A percentile compares a stretch with the other conserved stretches of the same genome.
Conservation (phyloP, 2,888 invertebrate genomes). For the Cerastis leucographa region DNA sequence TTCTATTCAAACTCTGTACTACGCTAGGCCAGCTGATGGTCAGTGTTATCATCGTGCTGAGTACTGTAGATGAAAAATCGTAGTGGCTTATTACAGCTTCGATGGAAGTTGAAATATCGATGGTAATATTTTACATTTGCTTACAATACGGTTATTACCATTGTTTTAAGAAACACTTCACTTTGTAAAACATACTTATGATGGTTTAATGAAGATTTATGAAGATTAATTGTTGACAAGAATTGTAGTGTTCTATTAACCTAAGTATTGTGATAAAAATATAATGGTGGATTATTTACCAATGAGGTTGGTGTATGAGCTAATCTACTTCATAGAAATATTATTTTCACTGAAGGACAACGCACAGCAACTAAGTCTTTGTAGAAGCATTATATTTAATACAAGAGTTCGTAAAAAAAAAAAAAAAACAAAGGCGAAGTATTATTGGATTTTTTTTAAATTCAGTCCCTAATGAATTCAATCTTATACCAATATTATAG, state of each 20-base stretch:
- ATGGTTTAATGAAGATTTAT: not conserved
- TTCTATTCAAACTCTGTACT: not conserved
- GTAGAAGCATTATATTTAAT: not conserved
- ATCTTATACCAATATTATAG: no score
- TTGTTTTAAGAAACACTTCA: not conserved
- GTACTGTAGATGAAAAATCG: not conserved
- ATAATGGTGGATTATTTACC: not conserved
- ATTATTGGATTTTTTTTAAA: no score
- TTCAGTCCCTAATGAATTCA: no score
- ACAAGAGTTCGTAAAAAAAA: not conserved
- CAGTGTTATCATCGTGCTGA: no score
- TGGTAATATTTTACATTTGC: not conserved
- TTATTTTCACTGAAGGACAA: not conserved
- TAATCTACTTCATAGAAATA: not conserved
- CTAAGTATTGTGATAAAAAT: not conserved
- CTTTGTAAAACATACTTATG: not conserved
- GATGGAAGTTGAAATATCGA: not conserved
- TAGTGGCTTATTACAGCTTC: not conserved
- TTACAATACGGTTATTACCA: constrained; percentile 1
- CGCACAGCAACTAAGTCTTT: not conserved
- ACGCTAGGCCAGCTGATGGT: not conserved
- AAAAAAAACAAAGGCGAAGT: no score
- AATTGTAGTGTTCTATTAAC: no score
- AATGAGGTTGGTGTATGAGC: not conserved
- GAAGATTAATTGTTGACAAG: not conserved